Percentiles rank a stretch among this genome's conserved stretches.
Conservation (phyloP, 1,140 invertebrate species). For the Maconellicoccus hirsutus region DNA sequence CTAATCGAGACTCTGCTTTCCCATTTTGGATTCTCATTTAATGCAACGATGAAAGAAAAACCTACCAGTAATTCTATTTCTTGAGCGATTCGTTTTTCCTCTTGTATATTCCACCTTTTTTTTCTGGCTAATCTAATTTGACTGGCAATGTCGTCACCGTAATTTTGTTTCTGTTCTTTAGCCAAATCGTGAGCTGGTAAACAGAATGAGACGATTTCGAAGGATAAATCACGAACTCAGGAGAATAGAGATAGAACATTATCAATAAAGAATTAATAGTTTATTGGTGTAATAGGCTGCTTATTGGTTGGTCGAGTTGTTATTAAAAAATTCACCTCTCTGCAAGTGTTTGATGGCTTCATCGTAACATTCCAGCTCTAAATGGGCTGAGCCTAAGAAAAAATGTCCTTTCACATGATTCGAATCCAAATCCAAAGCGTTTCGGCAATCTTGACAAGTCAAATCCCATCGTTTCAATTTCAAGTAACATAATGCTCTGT, state of each 20-base stretch:
- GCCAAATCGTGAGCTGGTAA: conserved; percentile 80
- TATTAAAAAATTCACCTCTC: no score
- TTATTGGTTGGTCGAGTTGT: no score
- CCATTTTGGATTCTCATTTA: no score
- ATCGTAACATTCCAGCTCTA: conserved; percentile 77
- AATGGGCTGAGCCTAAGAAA: conserved; percentile 80
- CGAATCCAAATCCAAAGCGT: conserved; percentile 74
- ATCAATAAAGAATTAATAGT: no score
- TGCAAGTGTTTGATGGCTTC: conserved; percentile 91
- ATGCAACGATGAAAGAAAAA: no score
- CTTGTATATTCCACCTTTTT: conserved; percentile 79
- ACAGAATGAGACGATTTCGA: background rate
- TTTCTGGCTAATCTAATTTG: conserved; percentile 79
- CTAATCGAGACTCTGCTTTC: no score
- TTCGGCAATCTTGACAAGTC: conserved; percentile 75
- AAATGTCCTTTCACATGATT: conserved; percentile 89
- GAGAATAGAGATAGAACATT: no score
- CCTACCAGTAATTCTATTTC: conserved; percentile 63
- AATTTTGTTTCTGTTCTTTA: conserved; percentile 84
- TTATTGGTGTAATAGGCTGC: no score
- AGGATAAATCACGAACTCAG: background rate
- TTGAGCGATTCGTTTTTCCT: conserved; percentile 85
- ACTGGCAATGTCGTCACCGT: conserved; percentile 93
- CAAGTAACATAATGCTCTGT: conserved; percentile 86
- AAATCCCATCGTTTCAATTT: conserved; percentile 81